A percentile compares a stretch with the other conserved stretches of the same genome.
phyloP scores from a whole-genome alignment of 2,797 vertebrate species.

The Chelidonichthys spinosus region DNA sequence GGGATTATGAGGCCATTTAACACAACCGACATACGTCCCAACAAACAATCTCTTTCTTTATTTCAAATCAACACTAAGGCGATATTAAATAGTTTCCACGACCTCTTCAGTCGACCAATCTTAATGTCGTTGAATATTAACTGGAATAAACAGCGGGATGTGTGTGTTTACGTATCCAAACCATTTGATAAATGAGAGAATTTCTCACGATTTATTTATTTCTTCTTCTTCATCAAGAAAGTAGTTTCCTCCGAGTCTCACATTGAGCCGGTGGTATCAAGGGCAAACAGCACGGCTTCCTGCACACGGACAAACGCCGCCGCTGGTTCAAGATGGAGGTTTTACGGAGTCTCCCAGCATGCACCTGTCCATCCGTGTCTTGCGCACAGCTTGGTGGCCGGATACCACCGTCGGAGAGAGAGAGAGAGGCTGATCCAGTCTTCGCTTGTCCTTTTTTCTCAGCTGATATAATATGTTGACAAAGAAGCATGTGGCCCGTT shows the following conservation, averaged over 20 bases:
- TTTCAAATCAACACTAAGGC: slow-evolving; percentile 18
- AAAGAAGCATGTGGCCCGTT: too few relatives aligned
- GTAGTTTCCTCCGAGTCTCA: slow-evolving; percentile 38
- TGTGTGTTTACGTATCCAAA: too few relatives aligned
- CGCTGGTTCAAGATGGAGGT: slow-evolving; percentile 55
- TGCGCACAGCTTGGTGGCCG: slow-evolving; percentile 62
- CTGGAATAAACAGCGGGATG: background rate
- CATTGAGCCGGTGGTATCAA: slow-evolving; percentile 68
- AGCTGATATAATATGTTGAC: too few relatives aligned
- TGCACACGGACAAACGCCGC: slow-evolving; percentile 62
- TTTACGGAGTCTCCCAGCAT: slow-evolving; percentile 65
- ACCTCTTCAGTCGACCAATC: slow-evolving; percentile 9
- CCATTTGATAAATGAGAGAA: too few relatives aligned
- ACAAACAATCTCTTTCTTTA: slow-evolving; percentile 34
- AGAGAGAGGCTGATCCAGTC: slow-evolving; percentile 20
- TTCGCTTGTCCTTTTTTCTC: slow-evolving; percentile 12
- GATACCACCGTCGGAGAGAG: slow-evolving; percentile 49
- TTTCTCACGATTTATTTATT: slow-evolving; percentile 3
- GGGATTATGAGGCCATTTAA: slow-evolving; percentile 57
- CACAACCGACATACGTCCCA: slow-evolving; percentile 34
- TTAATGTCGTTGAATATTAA: slow-evolving; percentile 11
- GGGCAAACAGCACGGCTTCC: slow-evolving; percentile 74
- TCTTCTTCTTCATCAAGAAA: slow-evolving; percentile 56
- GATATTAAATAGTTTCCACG: slow-evolving; percentile 20
- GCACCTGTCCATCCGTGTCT: slow-evolving; percentile 68